Percentiles rank a stretch among this genome's conserved stretches.
phyloP scores from a whole-genome alignment of 2,888 invertebrate species.

The Agrochola macilenta region DNA sequence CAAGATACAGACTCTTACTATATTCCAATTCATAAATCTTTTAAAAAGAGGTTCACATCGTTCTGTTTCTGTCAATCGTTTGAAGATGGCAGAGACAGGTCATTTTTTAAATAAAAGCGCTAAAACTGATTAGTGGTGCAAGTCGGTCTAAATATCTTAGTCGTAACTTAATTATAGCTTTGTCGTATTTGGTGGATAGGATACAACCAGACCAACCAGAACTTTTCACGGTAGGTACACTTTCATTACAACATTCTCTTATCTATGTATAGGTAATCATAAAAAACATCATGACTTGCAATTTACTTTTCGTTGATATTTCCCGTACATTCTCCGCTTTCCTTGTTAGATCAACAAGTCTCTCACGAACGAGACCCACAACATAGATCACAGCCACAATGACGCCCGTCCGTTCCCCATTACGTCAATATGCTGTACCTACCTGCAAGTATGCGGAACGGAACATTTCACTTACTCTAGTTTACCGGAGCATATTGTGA shows the following conservation, averaged over 20 bases:
- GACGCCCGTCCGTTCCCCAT: conserved; percentile 37
- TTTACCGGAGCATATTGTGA: background rate
- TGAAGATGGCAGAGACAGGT: background rate
- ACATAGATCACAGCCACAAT: conserved; percentile 1
- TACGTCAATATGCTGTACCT: background rate
- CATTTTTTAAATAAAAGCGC: background rate
- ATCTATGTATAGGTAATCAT: background rate
- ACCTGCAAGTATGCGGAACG: conserved; percentile 37
- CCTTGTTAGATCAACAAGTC: conserved; percentile 24
- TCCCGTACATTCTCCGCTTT: conserved; percentile 43
- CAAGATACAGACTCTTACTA: no score
- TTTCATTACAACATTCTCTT: background rate
- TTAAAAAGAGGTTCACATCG: background rate
- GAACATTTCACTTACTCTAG: conserved; percentile 11
- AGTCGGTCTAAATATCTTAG: background rate
- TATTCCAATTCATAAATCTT: no score
- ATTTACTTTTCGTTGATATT: conserved; percentile 17
- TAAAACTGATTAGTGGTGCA: background rate
- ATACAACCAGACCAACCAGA: background rate
- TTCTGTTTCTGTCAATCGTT: background rate
- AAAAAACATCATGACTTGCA: background rate
- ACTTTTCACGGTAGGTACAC: background rate
- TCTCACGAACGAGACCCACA: conserved; percentile 18
- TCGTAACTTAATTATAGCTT: background rate
- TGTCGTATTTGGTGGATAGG: no score